Conservation (phyloP, 2,888 invertebrate genomes). For the Drosophila histrio region DNA sequence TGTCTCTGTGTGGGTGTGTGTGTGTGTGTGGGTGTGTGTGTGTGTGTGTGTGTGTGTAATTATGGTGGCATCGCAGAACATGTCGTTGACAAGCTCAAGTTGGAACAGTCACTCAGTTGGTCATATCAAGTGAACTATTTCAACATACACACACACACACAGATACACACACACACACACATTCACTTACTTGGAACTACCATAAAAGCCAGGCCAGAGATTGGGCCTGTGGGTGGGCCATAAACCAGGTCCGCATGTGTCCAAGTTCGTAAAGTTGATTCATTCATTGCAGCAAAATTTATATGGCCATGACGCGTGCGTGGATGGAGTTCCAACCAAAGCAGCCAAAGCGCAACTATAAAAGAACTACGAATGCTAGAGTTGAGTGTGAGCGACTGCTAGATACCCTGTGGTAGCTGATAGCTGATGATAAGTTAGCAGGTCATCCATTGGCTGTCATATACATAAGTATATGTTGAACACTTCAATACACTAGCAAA, state of each 20-base stretch:
- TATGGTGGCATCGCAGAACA: slow-evolving; percentile 66
- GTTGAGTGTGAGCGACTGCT: neutral
- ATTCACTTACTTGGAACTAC: slow-evolving; percentile 11
- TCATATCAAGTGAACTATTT: slow-evolving; percentile 64
- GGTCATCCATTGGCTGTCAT: no score
- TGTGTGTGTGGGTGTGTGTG: neutral
- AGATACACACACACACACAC: slow-evolving; percentile 9
- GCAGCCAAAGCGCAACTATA: slow-evolving; percentile 35
- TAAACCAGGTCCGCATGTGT: slow-evolving; percentile 72
- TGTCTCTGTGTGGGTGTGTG: neutral
- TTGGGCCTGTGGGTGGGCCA: slow-evolving; percentile 49
- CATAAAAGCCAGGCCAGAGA: slow-evolving; percentile 47
- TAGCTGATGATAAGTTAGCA: no score
- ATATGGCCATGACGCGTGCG: slow-evolving; percentile 65
- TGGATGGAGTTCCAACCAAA: neutral
- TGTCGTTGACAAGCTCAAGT: slow-evolving; percentile 76
- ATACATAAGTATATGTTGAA: no score
- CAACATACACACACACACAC: slow-evolving; percentile 32
- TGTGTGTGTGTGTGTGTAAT: slow-evolving; percentile 38
- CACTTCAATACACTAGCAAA: no score
- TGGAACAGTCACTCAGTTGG: slow-evolving; percentile 45
- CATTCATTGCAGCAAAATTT: slow-evolving; percentile 77
- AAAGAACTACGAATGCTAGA: neutral
- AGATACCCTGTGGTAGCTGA: neutral
- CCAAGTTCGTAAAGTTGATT: slow-evolving; percentile 77